A percentile compares a stretch with the other conserved stretches of the same genome.
Conservation (phyloP, 2,888 invertebrate genomes). For the Synanthedon andrenaeformis region DNA sequence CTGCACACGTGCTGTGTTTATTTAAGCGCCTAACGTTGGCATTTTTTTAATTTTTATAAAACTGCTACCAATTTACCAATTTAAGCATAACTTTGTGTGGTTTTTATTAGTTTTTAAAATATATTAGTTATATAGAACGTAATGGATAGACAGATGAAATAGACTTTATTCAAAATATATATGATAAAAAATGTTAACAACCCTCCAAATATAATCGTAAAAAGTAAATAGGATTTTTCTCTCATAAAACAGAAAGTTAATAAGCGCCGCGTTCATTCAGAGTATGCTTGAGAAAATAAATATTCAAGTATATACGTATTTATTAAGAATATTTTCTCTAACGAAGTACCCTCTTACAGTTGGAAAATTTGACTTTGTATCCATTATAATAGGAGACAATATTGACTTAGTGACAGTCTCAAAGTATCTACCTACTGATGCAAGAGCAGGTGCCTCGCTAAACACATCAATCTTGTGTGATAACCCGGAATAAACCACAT, state of each 20-base stretch:
- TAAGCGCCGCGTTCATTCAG: neutral
- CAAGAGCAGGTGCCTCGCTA: conserved; percentile 11
- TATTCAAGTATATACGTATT: neutral
- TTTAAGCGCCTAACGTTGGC: neutral
- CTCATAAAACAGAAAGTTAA: conserved; percentile 5
- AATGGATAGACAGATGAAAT: no score
- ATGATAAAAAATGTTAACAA: neutral
- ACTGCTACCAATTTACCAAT: neutral
- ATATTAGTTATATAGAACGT: no score
- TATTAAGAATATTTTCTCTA: neutral
- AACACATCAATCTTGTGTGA: conserved; percentile 29
- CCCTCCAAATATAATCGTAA: neutral
- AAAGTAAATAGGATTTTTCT: conserved; percentile 2
- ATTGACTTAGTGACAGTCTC: neutral
- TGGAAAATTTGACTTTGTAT: neutral
- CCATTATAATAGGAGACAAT: neutral
- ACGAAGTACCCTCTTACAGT: neutral
- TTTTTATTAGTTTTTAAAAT: neutral
- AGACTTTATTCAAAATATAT: no score
- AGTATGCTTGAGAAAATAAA: conserved; percentile 1
- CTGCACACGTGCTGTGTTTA: neutral
- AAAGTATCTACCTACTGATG: neutral
- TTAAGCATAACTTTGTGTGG: neutral
- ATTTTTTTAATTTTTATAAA: conserved; percentile 4
- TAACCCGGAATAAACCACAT: conserved; percentile 32